A percentile compares a stretch with the other conserved stretches of the same genome.
Evolutionary conservation across 2,888 invertebrate genomes (phyloP).

Genomic region (Ptychoptera albimana): DNA sequence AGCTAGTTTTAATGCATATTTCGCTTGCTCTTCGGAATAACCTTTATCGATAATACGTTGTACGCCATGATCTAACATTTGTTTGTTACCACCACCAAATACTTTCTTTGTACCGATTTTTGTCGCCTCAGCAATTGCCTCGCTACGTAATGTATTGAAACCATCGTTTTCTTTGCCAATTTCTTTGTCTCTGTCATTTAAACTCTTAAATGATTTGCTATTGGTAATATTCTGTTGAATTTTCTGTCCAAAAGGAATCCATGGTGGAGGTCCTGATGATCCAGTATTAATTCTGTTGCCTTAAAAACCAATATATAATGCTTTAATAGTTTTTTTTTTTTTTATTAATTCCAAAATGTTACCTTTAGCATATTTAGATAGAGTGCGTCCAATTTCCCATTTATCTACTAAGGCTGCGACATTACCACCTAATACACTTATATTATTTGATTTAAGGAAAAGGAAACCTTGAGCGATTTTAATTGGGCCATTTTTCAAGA

Average conservation of each 20-base stretch:
- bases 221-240: constrained; percentile 36
- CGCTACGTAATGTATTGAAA: constrained; percentile 78
- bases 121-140: constrained; percentile 77
- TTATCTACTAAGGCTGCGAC: constrained; percentile 71
- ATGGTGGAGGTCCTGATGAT: constrained; percentile 69
- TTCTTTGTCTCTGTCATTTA: constrained; percentile 42
- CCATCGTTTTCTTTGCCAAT: constrained; percentile 53
- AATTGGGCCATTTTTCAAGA: constrained; percentile 35
- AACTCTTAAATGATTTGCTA: constrained; percentile 55
- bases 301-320: constrained; percentile 10
- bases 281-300: constrained; percentile 17
- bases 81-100: constrained; percentile 48
- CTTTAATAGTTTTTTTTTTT: neutral
- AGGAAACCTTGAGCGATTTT: constrained; percentile 56
- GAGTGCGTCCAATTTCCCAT: constrained; percentile 61
- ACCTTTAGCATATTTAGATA: constrained; percentile 46
- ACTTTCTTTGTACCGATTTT: constrained; percentile 45
- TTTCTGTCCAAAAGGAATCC: constrained; percentile 81
- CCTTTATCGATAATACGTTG: constrained; percentile 69
- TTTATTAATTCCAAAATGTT: constrained; percentile 10
- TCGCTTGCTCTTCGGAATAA: constrained; percentile 60
- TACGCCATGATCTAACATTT: constrained; percentile 56
- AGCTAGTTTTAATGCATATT: constrained; percentile 49
- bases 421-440: constrained; percentile 66
- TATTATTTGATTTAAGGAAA: constrained; percentile 47